These are phyloP conservation scores for Cheirogaleus major DNA, from an alignment of 2,797 vertebrate genomes.

Conservation along the genomic window DNA sequence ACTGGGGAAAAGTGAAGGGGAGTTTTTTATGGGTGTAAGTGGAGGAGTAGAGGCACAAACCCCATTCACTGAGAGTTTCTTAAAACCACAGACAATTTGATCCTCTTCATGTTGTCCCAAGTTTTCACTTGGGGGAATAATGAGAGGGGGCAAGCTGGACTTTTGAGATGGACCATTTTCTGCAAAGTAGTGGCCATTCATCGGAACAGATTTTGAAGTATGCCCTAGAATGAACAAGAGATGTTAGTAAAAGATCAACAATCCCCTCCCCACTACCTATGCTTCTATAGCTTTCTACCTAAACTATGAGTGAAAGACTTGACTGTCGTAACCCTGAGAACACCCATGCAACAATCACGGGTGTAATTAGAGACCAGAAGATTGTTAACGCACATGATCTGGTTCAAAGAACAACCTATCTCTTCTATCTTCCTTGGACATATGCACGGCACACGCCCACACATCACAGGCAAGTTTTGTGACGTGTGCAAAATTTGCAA, in stretches of 20 bases:
- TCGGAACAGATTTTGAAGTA: slow-evolving; percentile 74
- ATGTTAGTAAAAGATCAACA: neutral
- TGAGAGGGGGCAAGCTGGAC: slow-evolving; percentile 85
- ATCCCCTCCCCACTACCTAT: neutral
- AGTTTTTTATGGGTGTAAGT: slow-evolving; percentile 84
- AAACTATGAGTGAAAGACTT: neutral
- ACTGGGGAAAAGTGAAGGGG: slow-evolving; percentile 68
- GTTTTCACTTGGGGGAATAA: slow-evolving; percentile 83
- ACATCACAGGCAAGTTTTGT: slow-evolving; percentile 17
- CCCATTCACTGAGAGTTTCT: slow-evolving; percentile 88
- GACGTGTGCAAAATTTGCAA: neutral
- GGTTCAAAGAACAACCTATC: slow-evolving; percentile 70
- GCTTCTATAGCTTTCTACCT: neutral
- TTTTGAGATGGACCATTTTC: slow-evolving; percentile 87
- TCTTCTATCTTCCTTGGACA: slow-evolving; percentile 29
- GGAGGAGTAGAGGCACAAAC: slow-evolving; percentile 84
- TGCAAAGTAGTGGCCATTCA: slow-evolving; percentile 80
- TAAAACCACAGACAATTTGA: slow-evolving; percentile 88
- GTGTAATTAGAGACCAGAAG: slow-evolving; percentile 50
- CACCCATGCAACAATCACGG: neutral
- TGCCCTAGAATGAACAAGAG: slow-evolving; percentile 83
- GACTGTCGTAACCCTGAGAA: neutral
- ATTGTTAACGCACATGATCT: neutral
- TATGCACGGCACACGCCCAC: slow-evolving; percentile 57
- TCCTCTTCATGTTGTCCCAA: slow-evolving; percentile 84